Evolutionary conservation across 2,113 vertebrate genomes (phyloP), one percentile per base, ranked within the genome.

Genomic region (Peromyscus polionotus): DNA sequence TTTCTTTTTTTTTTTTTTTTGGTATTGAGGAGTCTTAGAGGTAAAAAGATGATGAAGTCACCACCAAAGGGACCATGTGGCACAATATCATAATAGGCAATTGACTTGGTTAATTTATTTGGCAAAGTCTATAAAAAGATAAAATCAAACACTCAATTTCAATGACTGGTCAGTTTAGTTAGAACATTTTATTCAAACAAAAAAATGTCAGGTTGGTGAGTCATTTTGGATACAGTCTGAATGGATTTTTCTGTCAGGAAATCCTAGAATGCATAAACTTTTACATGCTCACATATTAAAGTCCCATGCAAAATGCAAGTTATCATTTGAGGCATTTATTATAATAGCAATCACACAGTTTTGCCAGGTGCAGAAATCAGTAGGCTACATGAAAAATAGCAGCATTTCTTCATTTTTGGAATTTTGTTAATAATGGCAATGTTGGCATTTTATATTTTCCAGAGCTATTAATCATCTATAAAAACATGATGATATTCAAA

Each of bases 401-500:
- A 84, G 88, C 97, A 98, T 98, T 97, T 97, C 96, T 98, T 98
- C 95, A 96, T 98, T 98, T 97, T 97, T 95, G 96, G 93, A 98
- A 97, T 97, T 98, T 97, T 98, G 81, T 92, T 98, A 67, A 92
- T 97, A 98, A 97, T 91, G 98, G 96, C 98, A 98, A 98, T 98
- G 95, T 93, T 98, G 97, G 97, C 95, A 97, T 98, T 98, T 98
- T 98, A 98, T 95, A 96, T 98, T 97, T 97, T 98, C 96, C 95
- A 98, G 93, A 98, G 97, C 97, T 98, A 99, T 98, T 98, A 98
- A 98, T 99, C 98, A 99, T 98, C 98, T 98, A 98, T 94, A 97
- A 98, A 99, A 98, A 99, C 98, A 99, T 98, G 98, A 98, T 98
- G 98, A 98, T 98, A 99, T 98, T 98, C 95, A 98, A 99, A 98